Evolutionary conservation across 1,140 invertebrate genomes (phyloP).

Genomic region (Leptinotarsa defecta): DNA sequence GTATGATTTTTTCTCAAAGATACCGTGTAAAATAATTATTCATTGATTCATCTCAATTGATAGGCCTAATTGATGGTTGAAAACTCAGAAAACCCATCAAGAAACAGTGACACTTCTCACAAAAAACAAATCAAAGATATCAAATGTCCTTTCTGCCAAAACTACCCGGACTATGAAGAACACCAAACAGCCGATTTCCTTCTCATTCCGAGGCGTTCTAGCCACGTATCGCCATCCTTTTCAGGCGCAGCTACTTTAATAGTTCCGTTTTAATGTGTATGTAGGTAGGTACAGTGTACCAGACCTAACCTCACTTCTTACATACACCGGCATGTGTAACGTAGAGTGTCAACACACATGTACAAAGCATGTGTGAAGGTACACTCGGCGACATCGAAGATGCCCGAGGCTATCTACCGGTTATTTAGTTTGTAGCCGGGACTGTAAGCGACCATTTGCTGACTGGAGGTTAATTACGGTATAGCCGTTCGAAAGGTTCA

Average conservation of each 20-base stretch:
- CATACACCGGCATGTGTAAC: constrained; percentile 52
- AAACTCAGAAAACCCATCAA: too few species aligned
- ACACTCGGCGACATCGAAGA: constrained; percentile 41
- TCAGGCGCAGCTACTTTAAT: constrained; percentile 52
- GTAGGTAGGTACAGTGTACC: constrained; percentile 37
- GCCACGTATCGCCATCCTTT: constrained; percentile 38
- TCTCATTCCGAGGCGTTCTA: constrained; percentile 11
- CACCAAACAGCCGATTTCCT: neutral
- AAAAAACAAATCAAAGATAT: too few species aligned
- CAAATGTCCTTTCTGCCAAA: neutral
- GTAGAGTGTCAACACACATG: constrained; percentile 55
- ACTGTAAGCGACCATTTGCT: constrained; percentile 37
- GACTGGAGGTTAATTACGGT: constrained; percentile 44
- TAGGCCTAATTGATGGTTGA: too few species aligned
- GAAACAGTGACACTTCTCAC: too few species aligned
- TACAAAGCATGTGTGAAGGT: constrained; percentile 53
- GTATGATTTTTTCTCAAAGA: too few species aligned
- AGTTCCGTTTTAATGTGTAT: constrained; percentile 51
- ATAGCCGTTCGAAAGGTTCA: constrained; percentile 37
- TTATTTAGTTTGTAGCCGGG: constrained; percentile 39
- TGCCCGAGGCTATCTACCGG: constrained; percentile 14
- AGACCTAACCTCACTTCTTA: constrained; percentile 43
- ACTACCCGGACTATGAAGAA: constrained; percentile 9
- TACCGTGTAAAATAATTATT: too few species aligned
- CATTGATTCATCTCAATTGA: too few species aligned